Base-by-base conservation (phyloP, 2,113 vertebrate species). In the Uropsilus gracilis region DNA sequence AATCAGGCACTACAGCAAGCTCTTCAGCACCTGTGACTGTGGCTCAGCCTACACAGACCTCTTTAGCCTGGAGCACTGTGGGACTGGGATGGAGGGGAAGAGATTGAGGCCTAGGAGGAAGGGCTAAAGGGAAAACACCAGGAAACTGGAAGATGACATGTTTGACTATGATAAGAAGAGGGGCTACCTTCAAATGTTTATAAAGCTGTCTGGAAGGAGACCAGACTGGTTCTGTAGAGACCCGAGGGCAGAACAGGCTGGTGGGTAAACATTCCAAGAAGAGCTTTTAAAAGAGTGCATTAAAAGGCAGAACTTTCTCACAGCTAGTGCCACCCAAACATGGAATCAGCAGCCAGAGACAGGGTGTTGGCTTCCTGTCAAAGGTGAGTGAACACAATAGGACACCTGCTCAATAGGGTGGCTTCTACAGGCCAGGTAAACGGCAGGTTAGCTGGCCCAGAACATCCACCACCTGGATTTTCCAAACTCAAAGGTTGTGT, bases 171-270 rank as follows among this genome's bases (percentile, higher is more conserved):
- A 39, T 71, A 78, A 89, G 22, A 78, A 89, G 22, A 78, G 37
- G 46, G 72, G 39, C 39, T 80, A 53, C 89, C 89, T 91, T 86
- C 89, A 80, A 83, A 59, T 88, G 66, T 59, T 95, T 82, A 42
- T 85, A 76, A 84, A 69, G n/a, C 69, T 30, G 14, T 64, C 71
- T 69, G 77, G 48, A 77, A 55, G 92, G 55, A 94, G 81, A n/a
- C 61, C 68, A 48, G 55, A 50, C 76, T 77, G 89, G 88, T 59
- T 85, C 75, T 84, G 86, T 30, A 39, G 10, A 44, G 30, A 82
- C 24, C 2, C 28, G 37, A 76, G 28, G 76, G 46, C 86, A 59
- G 61, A 85, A 39, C 7, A 34, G n/a, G 83, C 34, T 4, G 16
- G 55, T 16, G 81, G 39, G n/a, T 66, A 81, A 69, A 86, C 63